Percentiles rank a stretch among this genome's conserved stretches.
These are phyloP conservation scores for Pseudeuparius sepicola DNA, from an alignment of 2,888 invertebrate genomes.

Conservation along the genomic window DNA sequence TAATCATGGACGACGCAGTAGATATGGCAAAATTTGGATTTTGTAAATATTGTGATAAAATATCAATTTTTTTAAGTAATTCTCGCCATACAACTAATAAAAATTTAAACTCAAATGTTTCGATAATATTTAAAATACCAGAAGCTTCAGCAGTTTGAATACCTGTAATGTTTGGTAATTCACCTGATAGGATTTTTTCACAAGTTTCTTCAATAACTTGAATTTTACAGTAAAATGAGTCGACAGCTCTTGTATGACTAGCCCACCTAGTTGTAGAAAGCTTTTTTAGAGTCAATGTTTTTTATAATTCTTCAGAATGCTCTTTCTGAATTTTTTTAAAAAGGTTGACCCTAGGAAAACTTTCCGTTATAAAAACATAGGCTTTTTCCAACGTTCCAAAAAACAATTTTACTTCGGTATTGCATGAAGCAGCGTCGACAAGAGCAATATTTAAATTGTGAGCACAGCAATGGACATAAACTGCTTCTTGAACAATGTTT, in stretches of 20 bases:
- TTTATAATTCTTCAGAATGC: too few species aligned
- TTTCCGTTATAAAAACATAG: conserved; percentile 9
- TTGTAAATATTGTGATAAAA: too few species aligned
- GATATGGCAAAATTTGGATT: too few species aligned
- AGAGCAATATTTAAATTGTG: conserved; percentile 8
- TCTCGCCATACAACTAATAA: background rate
- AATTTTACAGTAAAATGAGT: conserved; percentile 7
- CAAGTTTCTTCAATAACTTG: background rate
- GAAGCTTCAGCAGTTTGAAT: background rate
- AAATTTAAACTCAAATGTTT: conserved; percentile 4
- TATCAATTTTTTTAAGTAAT: background rate
- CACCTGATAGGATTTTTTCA: conserved; percentile 2
- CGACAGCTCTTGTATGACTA: conserved; percentile 11
- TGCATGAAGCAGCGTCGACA: conserved; percentile 1
- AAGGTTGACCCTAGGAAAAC: conserved; percentile 9
- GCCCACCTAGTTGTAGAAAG: conserved; percentile 9
- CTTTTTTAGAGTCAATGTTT: conserved; percentile 9
- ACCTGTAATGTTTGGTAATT: background rate
- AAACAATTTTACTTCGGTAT: conserved; percentile 8
- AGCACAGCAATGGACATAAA: conserved; percentile 11
- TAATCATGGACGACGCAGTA: too few species aligned
- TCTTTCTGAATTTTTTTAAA: conserved; percentile 7
- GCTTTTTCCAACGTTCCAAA: conserved; percentile 8
- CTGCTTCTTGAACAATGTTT: conserved; percentile 10
- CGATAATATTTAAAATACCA: background rate